Conservation (phyloP, 2,888 invertebrate species). For the Gisinianus flammeolus region DNA sequence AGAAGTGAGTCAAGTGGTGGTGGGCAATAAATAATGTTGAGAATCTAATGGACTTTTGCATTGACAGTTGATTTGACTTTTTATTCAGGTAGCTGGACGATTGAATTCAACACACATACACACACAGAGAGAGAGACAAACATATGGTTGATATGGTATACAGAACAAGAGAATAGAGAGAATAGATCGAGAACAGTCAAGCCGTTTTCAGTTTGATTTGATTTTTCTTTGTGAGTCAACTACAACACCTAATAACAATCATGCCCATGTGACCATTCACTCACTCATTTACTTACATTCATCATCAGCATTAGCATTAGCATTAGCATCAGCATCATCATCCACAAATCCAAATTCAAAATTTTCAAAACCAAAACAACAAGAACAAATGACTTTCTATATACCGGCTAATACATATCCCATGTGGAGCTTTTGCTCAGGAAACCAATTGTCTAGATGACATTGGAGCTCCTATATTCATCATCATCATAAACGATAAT, state of each 20-base stretch:
- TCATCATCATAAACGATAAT: background rate
- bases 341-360: background rate
- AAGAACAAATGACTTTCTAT: background rate
- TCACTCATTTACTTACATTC: background rate
- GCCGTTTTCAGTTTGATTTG: background rate
- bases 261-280: background rate
- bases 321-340: background rate
- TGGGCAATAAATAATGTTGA: background rate
- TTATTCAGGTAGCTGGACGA: background rate
- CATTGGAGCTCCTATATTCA: background rate
- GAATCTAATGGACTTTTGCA: background rate
- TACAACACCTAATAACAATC: background rate
- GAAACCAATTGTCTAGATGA: background rate
- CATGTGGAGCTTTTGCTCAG: background rate
- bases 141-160: background rate
- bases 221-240: background rate
- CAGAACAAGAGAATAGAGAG: background rate
- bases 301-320: background rate
- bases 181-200: background rate
- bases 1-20: background rate
- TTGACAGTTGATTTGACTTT: background rate
- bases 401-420: background rate
- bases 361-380: background rate
- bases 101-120: too few relatives aligned
- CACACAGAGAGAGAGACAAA: background rate